Evolutionary conservation across 2,113 vertebrate species (phyloP).

Genomic region (Coptodon bakossiorum): DNA sequence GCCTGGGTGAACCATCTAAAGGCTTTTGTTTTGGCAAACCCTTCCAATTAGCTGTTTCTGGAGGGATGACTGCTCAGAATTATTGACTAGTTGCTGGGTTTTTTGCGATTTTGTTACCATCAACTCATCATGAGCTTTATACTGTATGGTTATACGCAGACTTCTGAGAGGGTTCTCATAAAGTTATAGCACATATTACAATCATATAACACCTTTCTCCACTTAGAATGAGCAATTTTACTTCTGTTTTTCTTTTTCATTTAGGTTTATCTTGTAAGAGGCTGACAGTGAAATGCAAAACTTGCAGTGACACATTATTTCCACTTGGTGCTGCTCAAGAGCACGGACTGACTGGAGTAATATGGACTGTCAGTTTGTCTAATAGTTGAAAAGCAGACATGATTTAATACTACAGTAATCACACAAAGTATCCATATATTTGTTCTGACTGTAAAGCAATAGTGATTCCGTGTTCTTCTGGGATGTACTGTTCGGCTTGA

Average conservation of each 20-base stretch:
- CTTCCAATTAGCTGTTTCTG: neutral
- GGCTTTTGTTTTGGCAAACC: neutral
- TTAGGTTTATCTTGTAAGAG: neutral
- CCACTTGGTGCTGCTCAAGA: conserved; percentile 44
- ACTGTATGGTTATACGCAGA: neutral
- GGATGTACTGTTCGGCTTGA: neutral
- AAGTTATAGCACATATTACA: neutral
- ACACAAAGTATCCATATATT: neutral
- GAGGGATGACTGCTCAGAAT: neutral
- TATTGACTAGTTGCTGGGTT: neutral
- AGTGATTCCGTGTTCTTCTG: neutral
- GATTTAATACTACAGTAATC: neutral
- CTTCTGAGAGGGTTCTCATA: neutral
- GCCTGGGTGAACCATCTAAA: neutral
- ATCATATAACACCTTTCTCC: neutral
- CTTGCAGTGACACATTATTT: neutral
- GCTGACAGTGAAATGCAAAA: neutral
- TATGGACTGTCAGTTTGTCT: neutral
- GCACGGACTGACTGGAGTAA: neutral
- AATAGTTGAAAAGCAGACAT: neutral
- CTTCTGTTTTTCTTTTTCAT: neutral
- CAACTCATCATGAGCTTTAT: neutral
- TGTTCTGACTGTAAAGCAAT: neutral
- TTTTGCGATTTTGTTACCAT: neutral
- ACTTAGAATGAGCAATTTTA: neutral